Evolutionary conservation across 1,140 invertebrate species (phyloP).

Genomic region (Meloidogyne hapla): DNA sequence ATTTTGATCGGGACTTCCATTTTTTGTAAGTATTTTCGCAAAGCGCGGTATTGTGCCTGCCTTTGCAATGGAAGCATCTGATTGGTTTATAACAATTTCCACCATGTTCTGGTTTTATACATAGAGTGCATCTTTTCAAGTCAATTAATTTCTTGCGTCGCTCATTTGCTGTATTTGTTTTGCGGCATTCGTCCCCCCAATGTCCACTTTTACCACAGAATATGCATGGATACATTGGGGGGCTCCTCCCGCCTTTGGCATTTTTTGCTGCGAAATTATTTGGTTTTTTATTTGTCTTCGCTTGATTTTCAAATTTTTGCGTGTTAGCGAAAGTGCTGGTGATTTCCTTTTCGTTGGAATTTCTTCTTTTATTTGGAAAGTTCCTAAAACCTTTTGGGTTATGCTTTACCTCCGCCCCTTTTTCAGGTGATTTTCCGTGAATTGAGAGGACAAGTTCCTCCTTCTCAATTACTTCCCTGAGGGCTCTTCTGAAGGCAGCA

Average conservation of each 20-base stretch:
- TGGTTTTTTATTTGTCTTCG: neutral
- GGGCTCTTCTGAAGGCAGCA: neutral
- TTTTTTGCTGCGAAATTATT: too few species aligned
- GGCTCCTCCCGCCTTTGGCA: too few species aligned
- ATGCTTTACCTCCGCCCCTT: neutral
- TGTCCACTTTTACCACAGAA: neutral
- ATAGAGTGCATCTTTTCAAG: neutral
- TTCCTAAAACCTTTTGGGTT: neutral
- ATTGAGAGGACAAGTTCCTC: neutral
- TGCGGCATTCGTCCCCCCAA: neutral
- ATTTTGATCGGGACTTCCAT: too few species aligned
- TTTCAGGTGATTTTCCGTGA: neutral
- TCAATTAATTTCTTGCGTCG: neutral
- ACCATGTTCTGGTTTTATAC: neutral
- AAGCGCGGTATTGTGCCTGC: neutral
- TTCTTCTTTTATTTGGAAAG: neutral
- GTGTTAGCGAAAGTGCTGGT: neutral
- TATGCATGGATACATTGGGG: neutral
- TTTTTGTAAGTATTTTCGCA: neutral
- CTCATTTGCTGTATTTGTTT: neutral
- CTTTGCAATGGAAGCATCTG: conserved; percentile 1
- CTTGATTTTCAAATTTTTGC: neutral
- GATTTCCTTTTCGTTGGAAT: neutral
- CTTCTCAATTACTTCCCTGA: neutral
- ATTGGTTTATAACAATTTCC: neutral